Evolutionary conservation across 2,113 vertebrate genomes (phyloP).

Genomic region (Falco punctatus): DNA sequence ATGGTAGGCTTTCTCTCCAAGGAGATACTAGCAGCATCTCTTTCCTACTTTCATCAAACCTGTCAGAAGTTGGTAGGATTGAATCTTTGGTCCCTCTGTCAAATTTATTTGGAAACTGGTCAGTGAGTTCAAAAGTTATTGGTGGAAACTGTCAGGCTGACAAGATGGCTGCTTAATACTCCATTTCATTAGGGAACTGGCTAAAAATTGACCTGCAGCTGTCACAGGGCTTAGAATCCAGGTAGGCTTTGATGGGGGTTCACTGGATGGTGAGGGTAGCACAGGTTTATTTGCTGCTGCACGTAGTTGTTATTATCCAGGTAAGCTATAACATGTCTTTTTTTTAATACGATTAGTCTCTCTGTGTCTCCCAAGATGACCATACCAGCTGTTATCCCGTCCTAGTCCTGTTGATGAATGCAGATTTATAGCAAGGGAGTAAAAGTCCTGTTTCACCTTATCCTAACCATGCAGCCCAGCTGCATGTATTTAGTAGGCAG

Average conservation of each 20-base stretch:
- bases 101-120: not conserved
- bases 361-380: not conserved
- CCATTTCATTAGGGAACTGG: not conserved
- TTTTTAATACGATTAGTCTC: not conserved
- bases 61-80: accelerated
- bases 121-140: not conserved
- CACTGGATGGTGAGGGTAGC: not conserved
- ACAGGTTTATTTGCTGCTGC: not conserved
- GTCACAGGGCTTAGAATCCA: not conserved
- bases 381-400: not conserved
- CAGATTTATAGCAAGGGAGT: not conserved
- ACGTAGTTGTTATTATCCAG: not conserved
- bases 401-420: not conserved
- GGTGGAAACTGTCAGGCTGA: not conserved
- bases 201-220: not conserved
- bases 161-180: not conserved
- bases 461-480: not conserved
- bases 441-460: not conserved
- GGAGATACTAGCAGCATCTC: not conserved
- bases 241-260: not conserved
- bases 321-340: not conserved
- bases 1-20: not conserved
- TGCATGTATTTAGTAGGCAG: not conserved
- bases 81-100: not conserved
- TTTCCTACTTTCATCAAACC: not conserved